Percentiles rank a stretch among this genome's conserved stretches.
Conservation (phyloP, 2,113 vertebrate genomes). For the Lucifuga dentata region DNA sequence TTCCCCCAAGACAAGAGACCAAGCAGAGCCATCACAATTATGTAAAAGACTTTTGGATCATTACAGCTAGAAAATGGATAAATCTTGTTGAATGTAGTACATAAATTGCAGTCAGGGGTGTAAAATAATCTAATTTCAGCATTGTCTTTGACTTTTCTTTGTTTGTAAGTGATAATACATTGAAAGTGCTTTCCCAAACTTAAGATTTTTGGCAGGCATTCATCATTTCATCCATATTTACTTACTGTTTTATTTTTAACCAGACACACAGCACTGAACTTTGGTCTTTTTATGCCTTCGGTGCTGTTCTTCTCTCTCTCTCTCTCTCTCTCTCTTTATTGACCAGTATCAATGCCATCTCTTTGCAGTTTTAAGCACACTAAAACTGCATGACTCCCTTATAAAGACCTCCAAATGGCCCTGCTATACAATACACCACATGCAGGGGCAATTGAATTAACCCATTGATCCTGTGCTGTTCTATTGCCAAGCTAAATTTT, state of each 20-base stretch:
- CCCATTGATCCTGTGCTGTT: constrained; percentile 75
- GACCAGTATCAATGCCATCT: constrained; percentile 54
- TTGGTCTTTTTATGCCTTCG: constrained; percentile 51
- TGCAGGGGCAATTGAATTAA: constrained; percentile 77
- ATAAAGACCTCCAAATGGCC: constrained; percentile 62
- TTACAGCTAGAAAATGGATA: too few species aligned
- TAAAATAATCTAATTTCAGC: constrained; percentile 11
- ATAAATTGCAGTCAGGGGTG: too few species aligned
- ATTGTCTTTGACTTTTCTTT: constrained; percentile 20
- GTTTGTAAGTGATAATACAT: constrained; percentile 10
- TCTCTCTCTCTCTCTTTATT: constrained; percentile 52
- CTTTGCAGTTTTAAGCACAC: constrained; percentile 65
- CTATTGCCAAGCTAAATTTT: constrained; percentile 72
- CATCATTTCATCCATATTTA: background rate
- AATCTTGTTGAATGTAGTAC: too few species aligned
- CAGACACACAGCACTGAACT: constrained; percentile 54
- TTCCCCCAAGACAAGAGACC: background rate
- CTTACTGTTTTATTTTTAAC: constrained; percentile 21
- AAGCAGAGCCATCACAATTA: too few species aligned
- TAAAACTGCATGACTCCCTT: constrained; percentile 60
- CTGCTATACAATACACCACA: constrained; percentile 70
- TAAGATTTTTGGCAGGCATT: background rate
- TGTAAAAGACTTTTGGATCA: too few species aligned
- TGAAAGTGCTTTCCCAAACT: constrained; percentile 19
- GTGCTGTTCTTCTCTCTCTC: constrained; percentile 26